A percentile compares a stretch with the other conserved stretches of the same genome.
These are phyloP conservation scores for Lithobates sylvaticus DNA, from an alignment of 2,797 vertebrate species.

Conservation along the genomic window DNA sequence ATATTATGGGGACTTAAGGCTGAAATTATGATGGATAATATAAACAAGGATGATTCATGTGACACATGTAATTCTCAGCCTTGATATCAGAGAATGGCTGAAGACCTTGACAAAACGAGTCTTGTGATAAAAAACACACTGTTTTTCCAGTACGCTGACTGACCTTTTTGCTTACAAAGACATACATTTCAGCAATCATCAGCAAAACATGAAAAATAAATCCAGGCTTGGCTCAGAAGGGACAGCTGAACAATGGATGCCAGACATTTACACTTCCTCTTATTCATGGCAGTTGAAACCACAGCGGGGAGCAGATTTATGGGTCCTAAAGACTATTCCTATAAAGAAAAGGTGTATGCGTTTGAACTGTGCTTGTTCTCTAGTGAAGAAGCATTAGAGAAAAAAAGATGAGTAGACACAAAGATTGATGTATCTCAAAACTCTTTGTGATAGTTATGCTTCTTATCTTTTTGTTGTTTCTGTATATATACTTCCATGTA, in stretches of 20 bases:
- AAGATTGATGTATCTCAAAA: not conserved
- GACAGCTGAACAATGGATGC: slow-evolving; percentile 51
- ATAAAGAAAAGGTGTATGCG: slow-evolving; percentile 38
- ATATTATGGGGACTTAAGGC: not conserved
- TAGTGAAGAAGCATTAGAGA: slow-evolving; percentile 1
- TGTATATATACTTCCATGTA: not conserved
- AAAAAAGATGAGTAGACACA: not conserved
- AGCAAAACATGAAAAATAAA: slow-evolving; percentile 49
- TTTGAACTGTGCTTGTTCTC: slow-evolving; percentile 35
- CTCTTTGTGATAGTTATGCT: not conserved
- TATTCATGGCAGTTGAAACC: slow-evolving; percentile 41
- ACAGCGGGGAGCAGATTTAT: slow-evolving; percentile 51
- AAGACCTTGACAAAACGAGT: slow-evolving; percentile 14
- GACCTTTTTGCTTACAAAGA: slow-evolving; percentile 48
- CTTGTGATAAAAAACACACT: slow-evolving; percentile 17
- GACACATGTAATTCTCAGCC: slow-evolving; percentile 1
- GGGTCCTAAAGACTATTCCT: slow-evolving; percentile 43
- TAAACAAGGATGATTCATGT: slow-evolving; percentile 7
- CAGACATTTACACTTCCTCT: slow-evolving; percentile 45
- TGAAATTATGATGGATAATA: not conserved
- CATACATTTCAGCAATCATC: slow-evolving; percentile 51
- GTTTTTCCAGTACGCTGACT: slow-evolving; percentile 37
- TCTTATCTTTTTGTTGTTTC: not conserved
- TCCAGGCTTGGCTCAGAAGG: slow-evolving; percentile 30
- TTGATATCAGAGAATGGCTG: not conserved